These are phyloP conservation scores for Paedocypris sp. DNA, from an alignment of 2,113 vertebrate genomes.

Conservation along the genomic window DNA sequence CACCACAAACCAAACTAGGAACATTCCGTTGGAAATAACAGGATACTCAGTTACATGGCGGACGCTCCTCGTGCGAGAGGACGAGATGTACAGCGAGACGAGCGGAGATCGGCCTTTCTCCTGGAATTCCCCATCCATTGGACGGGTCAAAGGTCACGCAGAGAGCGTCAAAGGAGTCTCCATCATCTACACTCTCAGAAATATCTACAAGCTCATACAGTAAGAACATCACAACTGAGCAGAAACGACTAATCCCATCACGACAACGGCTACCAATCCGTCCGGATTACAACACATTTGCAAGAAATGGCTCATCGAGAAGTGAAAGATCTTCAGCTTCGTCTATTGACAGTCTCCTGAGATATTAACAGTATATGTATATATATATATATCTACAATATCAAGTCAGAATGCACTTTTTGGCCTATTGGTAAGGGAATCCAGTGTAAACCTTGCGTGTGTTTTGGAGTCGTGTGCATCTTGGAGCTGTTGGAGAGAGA, in stretches of 20 bases:
- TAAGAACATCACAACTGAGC: constrained; percentile 18
- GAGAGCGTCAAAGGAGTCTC: background rate
- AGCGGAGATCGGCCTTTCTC: background rate
- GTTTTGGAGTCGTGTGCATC: background rate
- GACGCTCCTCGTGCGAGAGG: constrained; percentile 3
- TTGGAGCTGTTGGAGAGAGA: too few relatives aligned
- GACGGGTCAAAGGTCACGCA: background rate
- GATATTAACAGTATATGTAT: constrained; percentile 26
- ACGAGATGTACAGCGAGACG: constrained; percentile 13
- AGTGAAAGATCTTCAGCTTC: background rate
- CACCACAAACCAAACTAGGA: constrained; percentile 5
- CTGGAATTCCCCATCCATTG: background rate
- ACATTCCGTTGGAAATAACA: constrained; percentile 10
- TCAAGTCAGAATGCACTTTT: constrained; percentile 19
- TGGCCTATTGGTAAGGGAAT: constrained; percentile 8
- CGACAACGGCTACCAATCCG: constrained; percentile 1
- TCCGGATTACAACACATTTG: background rate
- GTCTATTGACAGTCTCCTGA: constrained; percentile 21
- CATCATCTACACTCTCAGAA: background rate
- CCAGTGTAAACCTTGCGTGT: constrained; percentile 1
- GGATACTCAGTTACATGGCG: constrained; percentile 11
- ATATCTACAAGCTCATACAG: too few relatives aligned
- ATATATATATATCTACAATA: constrained; percentile 8
- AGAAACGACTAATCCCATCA: constrained; percentile 5
- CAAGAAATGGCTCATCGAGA: background rate